A percentile compares a stretch with the other conserved stretches of the same genome.
Evolutionary conservation across 2,888 invertebrate species (phyloP).

Genomic region (Drosophila mercatorum): DNA sequence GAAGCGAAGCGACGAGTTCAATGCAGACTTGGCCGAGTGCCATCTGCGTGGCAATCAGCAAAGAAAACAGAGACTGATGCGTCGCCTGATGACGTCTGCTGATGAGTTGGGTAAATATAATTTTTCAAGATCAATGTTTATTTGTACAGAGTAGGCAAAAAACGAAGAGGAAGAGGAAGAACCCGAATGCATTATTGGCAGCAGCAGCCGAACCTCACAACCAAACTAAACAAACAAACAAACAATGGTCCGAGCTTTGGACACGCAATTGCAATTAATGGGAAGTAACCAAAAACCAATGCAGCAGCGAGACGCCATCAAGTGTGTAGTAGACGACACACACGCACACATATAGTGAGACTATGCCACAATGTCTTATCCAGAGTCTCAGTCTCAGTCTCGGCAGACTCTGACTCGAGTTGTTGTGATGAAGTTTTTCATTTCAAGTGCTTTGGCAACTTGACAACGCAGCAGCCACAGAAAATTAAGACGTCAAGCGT

Average conservation of each 20-base stretch:
- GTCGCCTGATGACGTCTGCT: conserved; percentile 63
- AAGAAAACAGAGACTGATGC: conserved; percentile 65
- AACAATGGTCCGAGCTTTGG: conserved; percentile 74
- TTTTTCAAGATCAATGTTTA: conserved; percentile 81
- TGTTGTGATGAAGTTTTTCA: conserved; percentile 55
- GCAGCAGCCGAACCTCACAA: conserved; percentile 5
- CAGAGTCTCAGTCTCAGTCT: not conserved
- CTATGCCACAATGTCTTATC: conserved; percentile 11
- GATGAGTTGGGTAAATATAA: conserved; percentile 78
- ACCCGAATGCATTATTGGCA: conserved; percentile 73
- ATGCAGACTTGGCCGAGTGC: not conserved
- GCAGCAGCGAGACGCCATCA: conserved; percentile 68
- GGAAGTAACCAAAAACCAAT: conserved; percentile 74
- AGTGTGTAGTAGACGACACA: conserved; percentile 58
- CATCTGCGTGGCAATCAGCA: conserved; percentile 72
- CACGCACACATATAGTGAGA: conserved; percentile 26
- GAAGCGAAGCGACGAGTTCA: not conserved
- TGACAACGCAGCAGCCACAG: conserved; percentile 49
- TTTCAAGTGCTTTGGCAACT: conserved; percentile 73
- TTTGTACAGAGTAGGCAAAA: conserved; percentile 68
- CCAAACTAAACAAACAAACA: conserved; percentile 36
- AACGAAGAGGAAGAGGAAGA: not conserved
- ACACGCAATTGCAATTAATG: conserved; percentile 84
- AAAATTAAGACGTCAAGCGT: conserved; percentile 75
- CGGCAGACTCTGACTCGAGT: conserved; percentile 13